Base-by-base conservation (phyloP, 2,888 invertebrate species). In the Apamea epomidion region DNA sequence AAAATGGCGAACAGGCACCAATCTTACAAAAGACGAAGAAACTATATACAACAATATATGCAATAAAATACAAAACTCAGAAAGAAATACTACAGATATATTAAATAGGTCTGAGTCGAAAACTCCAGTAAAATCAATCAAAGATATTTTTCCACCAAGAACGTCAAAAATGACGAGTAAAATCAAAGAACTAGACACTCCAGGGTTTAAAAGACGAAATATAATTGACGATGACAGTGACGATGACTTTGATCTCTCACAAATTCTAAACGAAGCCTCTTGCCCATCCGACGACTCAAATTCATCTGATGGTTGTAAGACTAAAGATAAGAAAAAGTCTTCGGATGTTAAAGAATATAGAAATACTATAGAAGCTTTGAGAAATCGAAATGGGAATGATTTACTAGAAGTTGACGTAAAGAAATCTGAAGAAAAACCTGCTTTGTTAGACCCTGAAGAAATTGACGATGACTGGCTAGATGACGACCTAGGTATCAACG, bases 391-490 rank as follows among this genome's bases (percentile, higher is more conserved):
- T 88, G 92, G 94, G 16, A 91, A 86, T 69, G 94, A 94, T 76
- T 78, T 92, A 16, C 91, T 94, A 0, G 95, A 95, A 78, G 92
- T 92, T 3, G 94, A 94, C 73, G 84, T 93, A 2, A 95, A 93
- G 83, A 96, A 94, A 89, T 73, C 87, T 18, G 96, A 95, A 92
- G 95, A 95, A 51, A 97, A 97, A 90, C 91, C 98, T 42, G 98
- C 98, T 2, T 97, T 99, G 45, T 92, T 99, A 54, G 95, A 97
- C 51, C 97, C 97, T 0, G 97, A 98, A 29, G 98, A 99, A 88
- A 96, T 98, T 1, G 98, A 97, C 45, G 98, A 98, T 88, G 98
- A 98, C 94, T 99, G 99, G 99, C 95, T 99, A 32, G 98, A 99
- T 37, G 98, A 99, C 88, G 99, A 99, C 94, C 82, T 99, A 14